Evolutionary conservation across 2,888 invertebrate genomes (phyloP), one percentile per base, ranked within the genome.

Genomic region (Drosophila incognita): DNA sequence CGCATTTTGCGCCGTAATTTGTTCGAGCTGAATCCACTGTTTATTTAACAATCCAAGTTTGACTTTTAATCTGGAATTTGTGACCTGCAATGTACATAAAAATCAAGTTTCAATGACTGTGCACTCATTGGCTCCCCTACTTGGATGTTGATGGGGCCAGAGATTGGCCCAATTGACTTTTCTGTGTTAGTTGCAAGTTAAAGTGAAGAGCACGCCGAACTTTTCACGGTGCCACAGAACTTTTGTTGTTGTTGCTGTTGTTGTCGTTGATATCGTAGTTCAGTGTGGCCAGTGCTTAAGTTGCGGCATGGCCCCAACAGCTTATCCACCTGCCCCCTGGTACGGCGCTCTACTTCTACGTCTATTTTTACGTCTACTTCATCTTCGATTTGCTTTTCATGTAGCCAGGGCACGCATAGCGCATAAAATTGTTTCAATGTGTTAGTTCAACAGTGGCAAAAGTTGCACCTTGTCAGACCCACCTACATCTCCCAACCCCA

Each of bases 361-460:
- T 46, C 46, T 46, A 46, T 46, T 21, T 46, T 69, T 29, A 46
- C 13, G 46, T 31, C 58, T 24, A 29, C 70, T 81, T 81, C 83
- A 88, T 88, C 90, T 86, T 90, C 87, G 90, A 90, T 88, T 88
- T 74, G 89, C 68, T 74, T 73, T 81, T 88, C 90, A 73, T 89
- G 90, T 76, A 86, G 87, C 86, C 90, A 71, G 74, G 62, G 81
- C 90, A 86, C 85, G 90, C 85, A 90, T 81, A 71, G 83, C 85
- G 88, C 89, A 86, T 86, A 86, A 86, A 86, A 86, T 66, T 72
- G 83, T 76, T 89, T 80, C 90, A 80, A 74, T 83, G 64, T 83
- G 69, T 52, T 60, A 38, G 53, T 5, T 54, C 33, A 80, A 57
- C 79, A 65, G 70, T 72, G 74, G 72, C 63, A 73, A 73, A 88